These are phyloP conservation scores for Geococcyx californianus DNA, from an alignment of 2,113 vertebrate species.

Conservation along the genomic window DNA sequence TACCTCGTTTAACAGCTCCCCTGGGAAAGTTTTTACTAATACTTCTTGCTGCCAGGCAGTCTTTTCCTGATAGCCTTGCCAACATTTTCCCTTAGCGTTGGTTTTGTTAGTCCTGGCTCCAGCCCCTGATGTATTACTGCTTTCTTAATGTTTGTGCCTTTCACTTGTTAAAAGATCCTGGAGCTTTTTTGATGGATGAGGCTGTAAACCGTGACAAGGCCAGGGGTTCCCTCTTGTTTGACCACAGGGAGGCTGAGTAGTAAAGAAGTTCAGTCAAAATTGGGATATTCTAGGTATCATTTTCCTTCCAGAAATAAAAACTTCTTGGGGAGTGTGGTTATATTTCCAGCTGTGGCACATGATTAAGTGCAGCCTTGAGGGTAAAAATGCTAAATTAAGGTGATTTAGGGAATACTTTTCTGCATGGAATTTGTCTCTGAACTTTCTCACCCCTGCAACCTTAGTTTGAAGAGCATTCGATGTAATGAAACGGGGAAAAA, in stretches of 20 bases:
- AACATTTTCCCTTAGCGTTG: background rate
- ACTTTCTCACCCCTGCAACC: fast-evolving
- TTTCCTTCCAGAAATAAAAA: background rate
- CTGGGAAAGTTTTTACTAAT: background rate
- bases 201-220: background rate
- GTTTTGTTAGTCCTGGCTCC: conserved; percentile 1
- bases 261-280: background rate
- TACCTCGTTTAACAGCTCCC: background rate
- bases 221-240: background rate
- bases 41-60: background rate
- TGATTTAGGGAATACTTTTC: background rate
- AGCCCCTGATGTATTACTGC: background rate
- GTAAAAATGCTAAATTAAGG: background rate
- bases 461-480: background rate
- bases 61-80: background rate
- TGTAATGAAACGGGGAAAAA: background rate
- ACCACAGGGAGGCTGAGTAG: background rate
- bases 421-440: background rate
- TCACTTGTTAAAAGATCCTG: background rate
- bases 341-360: background rate
- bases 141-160: background rate
- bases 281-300: background rate
- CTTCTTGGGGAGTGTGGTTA: background rate
- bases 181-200: background rate
- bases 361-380: background rate